A percentile compares a stretch with the other conserved stretches of the same genome.
Evolutionary conservation across 1,140 invertebrate genomes (phyloP).

Genomic region (Ceratoteleas bidentatus): DNA sequence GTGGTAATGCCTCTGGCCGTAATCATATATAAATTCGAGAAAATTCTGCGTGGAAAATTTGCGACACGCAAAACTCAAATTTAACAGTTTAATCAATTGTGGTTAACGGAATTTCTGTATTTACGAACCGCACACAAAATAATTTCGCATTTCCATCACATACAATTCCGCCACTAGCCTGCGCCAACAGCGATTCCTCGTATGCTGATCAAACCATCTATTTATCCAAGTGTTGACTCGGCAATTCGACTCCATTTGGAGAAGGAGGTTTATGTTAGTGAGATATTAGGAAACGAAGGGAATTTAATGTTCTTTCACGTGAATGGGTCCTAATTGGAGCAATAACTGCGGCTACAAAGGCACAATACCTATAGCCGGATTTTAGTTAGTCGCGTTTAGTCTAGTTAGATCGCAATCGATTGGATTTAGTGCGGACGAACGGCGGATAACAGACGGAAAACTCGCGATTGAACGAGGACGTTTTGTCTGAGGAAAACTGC

Average conservation of each 20-base stretch:
- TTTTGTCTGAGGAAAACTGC: constrained; percentile 44
- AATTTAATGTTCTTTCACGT: constrained; percentile 61
- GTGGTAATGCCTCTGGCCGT: too few relatives aligned
- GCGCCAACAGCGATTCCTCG: constrained; percentile 5
- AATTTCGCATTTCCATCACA: background rate
- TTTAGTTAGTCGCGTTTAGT: constrained; percentile 19
- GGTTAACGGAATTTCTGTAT: too few relatives aligned
- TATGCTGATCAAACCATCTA: constrained; percentile 39
- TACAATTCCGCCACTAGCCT: background rate
- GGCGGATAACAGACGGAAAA: constrained; percentile 10
- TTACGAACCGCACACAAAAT: too few relatives aligned
- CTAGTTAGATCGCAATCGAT: constrained; percentile 46
- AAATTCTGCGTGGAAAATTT: too few relatives aligned
- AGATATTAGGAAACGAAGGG: constrained; percentile 57
- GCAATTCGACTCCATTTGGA: constrained; percentile 43
- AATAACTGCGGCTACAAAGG: constrained; percentile 39
- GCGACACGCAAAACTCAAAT: too few relatives aligned
- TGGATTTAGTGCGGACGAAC: constrained; percentile 33
- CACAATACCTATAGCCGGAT: constrained; percentile 27
- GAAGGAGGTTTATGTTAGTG: constrained; percentile 50
- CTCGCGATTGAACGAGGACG: constrained; percentile 13
- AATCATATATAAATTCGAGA: too few relatives aligned
- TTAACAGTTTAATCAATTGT: too few relatives aligned
- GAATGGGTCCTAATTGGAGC: constrained; percentile 55
- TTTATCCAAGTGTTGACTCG: constrained; percentile 45